These are phyloP conservation scores for Galeopsomyia nigrocyanea DNA, from an alignment of 2,888 invertebrate species.

Conservation along the genomic window DNA sequence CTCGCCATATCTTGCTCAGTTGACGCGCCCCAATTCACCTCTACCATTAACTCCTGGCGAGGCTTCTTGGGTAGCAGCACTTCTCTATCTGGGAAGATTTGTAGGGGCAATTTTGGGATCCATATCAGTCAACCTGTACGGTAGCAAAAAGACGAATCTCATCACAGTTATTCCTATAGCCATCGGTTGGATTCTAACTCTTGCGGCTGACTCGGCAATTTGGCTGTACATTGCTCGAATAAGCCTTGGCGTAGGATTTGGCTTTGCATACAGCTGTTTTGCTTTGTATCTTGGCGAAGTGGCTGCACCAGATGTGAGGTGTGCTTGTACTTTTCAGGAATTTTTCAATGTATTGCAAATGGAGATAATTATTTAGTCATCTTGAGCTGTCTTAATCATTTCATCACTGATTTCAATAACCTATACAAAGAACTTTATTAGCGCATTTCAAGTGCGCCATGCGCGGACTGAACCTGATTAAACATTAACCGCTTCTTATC, in stretches of 20 bases:
- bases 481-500: no score
- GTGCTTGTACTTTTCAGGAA: slow-evolving; percentile 44
- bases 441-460: no score
- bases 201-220: slow-evolving; percentile 50
- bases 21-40: slow-evolving; percentile 51
- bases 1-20: slow-evolving; percentile 55
- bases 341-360: no score
- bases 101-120: slow-evolving; percentile 54
- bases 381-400: no score
- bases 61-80: slow-evolving; percentile 57
- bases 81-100: slow-evolving; percentile 54
- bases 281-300: slow-evolving; percentile 60
- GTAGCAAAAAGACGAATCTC: slow-evolving; percentile 53
- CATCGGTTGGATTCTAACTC: slow-evolving; percentile 53
- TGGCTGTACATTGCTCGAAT: slow-evolving; percentile 46
- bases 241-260: slow-evolving; percentile 33
- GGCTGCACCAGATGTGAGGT: slow-evolving; percentile 56
- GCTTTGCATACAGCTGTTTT: slow-evolving; percentile 56
- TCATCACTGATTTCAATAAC: no score
- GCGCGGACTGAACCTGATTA: no score
- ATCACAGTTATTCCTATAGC: slow-evolving; percentile 52
- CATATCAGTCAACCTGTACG: slow-evolving; percentile 48
- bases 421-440: no score
- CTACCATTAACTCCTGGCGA: slow-evolving; percentile 49
- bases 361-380: no score